These are phyloP conservation scores for Platycnemis pennipes DNA, from an alignment of 2,888 invertebrate species.

Conservation along the genomic window DNA sequence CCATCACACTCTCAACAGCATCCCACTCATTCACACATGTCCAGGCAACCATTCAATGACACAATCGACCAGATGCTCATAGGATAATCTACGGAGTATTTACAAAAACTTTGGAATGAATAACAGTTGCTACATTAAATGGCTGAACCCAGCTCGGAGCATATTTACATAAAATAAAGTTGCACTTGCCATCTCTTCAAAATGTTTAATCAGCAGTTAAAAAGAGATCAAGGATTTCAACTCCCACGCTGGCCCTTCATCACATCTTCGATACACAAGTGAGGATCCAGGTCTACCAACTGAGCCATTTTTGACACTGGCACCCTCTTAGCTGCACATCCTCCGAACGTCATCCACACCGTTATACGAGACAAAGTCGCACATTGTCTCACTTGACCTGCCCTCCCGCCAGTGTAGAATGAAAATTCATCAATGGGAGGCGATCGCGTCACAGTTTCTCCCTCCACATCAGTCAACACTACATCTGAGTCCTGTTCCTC, in stretches of 20 bases:
- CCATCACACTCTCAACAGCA: neutral
- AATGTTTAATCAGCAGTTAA: neutral
- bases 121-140: neutral
- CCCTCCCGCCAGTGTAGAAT: constrained; percentile 38
- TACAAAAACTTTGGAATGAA: constrained; percentile 32
- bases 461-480: neutral
- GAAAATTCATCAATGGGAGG: neutral
- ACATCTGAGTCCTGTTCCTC: neutral
- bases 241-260: neutral
- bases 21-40: neutral
- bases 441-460: neutral
- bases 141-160: neutral
- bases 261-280: constrained; percentile 79
- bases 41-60: neutral
- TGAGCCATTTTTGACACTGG: constrained; percentile 81
- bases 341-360: constrained; percentile 81
- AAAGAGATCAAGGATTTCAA: neutral
- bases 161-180: neutral
- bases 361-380: constrained; percentile 79
- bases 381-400: constrained; percentile 77
- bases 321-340: constrained; percentile 79
- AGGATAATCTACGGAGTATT: neutral
- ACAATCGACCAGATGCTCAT: neutral
- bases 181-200: neutral
- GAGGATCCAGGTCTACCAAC: constrained; percentile 81